These are phyloP conservation scores for Trichonephila clavata DNA, from an alignment of 1,140 invertebrate genomes.

Conservation along the genomic window DNA sequence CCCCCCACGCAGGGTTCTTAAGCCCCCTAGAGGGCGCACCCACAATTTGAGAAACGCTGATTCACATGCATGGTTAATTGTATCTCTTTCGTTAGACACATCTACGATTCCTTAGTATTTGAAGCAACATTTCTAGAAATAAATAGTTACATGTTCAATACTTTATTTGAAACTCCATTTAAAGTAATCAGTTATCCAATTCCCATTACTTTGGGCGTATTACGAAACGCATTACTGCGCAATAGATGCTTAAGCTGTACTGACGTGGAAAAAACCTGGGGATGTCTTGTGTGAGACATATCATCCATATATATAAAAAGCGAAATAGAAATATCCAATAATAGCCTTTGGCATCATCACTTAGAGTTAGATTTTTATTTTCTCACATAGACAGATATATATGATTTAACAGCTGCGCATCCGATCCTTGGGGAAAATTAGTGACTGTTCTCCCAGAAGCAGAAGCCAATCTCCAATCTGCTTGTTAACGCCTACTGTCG, in stretches of 20 bases:
- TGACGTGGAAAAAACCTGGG: not conserved
- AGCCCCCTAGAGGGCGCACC: too few relatives aligned
- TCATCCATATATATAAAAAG: not conserved
- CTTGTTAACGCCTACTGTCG: slow-evolving; percentile 68
- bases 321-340: slow-evolving; percentile 43
- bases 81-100: too few relatives aligned
- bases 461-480: slow-evolving; percentile 60
- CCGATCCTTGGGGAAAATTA: slow-evolving; percentile 60
- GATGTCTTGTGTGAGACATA: not conserved
- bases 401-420: slow-evolving; percentile 70
- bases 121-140: too few relatives aligned
- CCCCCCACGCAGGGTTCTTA: too few relatives aligned
- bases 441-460: slow-evolving; percentile 44
- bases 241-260: not conserved
- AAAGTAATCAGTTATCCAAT: too few relatives aligned
- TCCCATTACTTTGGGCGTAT: too few relatives aligned
- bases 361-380: slow-evolving; percentile 51
- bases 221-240: not conserved
- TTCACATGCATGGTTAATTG: too few relatives aligned
- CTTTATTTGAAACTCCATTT: not conserved
- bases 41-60: too few relatives aligned
- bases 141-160: not conserved
- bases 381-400: slow-evolving; percentile 20
- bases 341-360: slow-evolving; percentile 17
- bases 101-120: too few relatives aligned